Evolutionary conservation across 2,888 invertebrate species (phyloP), one percentile per base, ranked within the genome.

Genomic region (Auanema freiburgensis): DNA sequence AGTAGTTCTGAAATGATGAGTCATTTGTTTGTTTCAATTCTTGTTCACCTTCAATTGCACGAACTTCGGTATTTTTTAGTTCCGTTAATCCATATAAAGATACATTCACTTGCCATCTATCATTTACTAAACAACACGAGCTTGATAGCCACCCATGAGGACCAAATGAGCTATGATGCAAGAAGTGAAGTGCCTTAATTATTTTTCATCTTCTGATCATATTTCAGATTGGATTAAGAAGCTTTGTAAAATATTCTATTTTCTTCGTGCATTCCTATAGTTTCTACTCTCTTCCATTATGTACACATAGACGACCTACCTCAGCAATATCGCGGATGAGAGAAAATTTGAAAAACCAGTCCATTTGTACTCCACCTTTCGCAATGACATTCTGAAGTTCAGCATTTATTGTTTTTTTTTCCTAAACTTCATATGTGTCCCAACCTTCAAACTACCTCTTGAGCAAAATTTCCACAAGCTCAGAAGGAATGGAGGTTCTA

Each of bases 311-410:
- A 43, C 43, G 14, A 46, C 61, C 55, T 57, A 74, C 78, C 54
- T 79, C 75, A 14, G 72, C 59, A 16, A 81, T 67, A 57, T 81
- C 81, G 18, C 70, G 57, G 0, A 81, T 72, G 25, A 81, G 58
- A 0, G 79, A 79, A 58, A 69, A 81, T 50, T 79, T 74, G 65
- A 81, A 81, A 63, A 81, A 81, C 8, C 69, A 65, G 60, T 81
- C 81, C 70, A 79, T 75, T 59, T 67, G 66, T 23, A 74, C 63
- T 12, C 66, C 66, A 23, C 68, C 66, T n/a, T 56, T 64, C 11
- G 59, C 14, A 2, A 64, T 64, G 41, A 64, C 59, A 24, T 64
- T 59, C 43, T 53, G 25, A 16, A 50, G n/a, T 16, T n/a, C 8
- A 3, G 25, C 33, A 33, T 33, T 21, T 46, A 46, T 21, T 21